Percentiles rank a stretch among this genome's conserved stretches.
Evolutionary conservation across 1,140 invertebrate species (phyloP).

Genomic region (Ips typographus): DNA sequence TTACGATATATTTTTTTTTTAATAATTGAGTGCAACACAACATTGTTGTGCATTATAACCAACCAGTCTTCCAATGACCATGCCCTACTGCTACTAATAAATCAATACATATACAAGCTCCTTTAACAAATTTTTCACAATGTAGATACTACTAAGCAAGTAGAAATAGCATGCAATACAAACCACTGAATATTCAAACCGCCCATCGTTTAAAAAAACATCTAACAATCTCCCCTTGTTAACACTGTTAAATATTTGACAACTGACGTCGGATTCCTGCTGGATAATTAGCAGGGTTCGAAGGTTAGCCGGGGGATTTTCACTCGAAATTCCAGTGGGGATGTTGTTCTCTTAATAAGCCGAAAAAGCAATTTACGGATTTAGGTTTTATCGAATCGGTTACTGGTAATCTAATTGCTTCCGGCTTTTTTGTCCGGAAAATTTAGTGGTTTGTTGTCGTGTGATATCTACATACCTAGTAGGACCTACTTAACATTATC

Average conservation of each 20-base stretch:
- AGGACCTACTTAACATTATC: conserved; percentile 11
- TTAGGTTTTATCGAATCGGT: conserved; percentile 9
- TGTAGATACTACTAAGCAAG: no score
- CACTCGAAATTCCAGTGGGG: not conserved
- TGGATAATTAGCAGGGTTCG: conserved; percentile 10
- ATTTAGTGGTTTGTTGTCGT: not conserved
- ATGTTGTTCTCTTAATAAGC: not conserved
- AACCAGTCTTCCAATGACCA: no score
- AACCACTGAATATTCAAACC: no score
- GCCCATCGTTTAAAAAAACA: no score
- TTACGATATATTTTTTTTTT: no score
- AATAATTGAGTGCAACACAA: no score
- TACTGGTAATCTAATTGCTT: not conserved
- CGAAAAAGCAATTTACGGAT: conserved; percentile 1
- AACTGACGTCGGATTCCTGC: conserved; percentile 6
- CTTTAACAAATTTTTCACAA: no score
- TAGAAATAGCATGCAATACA: no score
- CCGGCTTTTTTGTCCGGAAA: not conserved
- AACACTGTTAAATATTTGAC: conserved; percentile 11
- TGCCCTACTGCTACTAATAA: no score
- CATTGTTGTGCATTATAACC: no score
- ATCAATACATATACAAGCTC: no score
- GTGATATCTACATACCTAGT: conserved; percentile 34
- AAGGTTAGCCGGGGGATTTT: conserved; percentile 5
- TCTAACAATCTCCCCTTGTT: not conserved